phyloP scores from a whole-genome alignment of 2,113 vertebrate species.

The Chionis minor region DNA sequence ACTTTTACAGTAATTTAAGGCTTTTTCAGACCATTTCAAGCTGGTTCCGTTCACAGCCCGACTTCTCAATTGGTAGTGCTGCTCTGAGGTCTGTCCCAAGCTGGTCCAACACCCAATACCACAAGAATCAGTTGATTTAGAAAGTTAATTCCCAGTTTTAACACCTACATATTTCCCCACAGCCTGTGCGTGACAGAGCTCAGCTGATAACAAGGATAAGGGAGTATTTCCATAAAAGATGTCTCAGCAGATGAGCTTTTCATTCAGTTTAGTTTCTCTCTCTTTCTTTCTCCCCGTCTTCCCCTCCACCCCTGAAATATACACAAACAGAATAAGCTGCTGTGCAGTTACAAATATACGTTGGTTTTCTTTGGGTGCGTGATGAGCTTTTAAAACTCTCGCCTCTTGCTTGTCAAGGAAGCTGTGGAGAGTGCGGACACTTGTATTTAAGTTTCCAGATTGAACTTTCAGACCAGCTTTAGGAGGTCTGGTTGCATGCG shows the following conservation, averaged over 20 bases:
- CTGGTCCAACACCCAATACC: background rate
- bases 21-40: background rate
- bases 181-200: background rate
- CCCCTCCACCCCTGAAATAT: background rate
- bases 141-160: background rate
- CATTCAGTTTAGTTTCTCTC: background rate
- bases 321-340: background rate
- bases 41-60: fast-evolving
- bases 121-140: background rate
- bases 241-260: background rate
- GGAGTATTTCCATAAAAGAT: background rate
- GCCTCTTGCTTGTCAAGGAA: background rate
- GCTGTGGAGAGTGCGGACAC: background rate
- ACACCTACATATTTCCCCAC: background rate
- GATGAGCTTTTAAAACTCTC: background rate
- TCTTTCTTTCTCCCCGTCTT: no score
- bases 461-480: background rate
- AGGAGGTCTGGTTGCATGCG: background rate
- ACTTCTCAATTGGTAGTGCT: background rate
- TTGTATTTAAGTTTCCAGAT: background rate
- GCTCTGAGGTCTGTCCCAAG: background rate
- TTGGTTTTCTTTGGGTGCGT: background rate
- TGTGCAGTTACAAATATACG: background rate
- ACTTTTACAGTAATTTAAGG: background rate
- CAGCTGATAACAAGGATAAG: background rate